A percentile compares a stretch with the other conserved stretches of the same genome.
phyloP scores from a whole-genome alignment of 2,113 vertebrate species.

The Chaetodon auriga region DNA sequence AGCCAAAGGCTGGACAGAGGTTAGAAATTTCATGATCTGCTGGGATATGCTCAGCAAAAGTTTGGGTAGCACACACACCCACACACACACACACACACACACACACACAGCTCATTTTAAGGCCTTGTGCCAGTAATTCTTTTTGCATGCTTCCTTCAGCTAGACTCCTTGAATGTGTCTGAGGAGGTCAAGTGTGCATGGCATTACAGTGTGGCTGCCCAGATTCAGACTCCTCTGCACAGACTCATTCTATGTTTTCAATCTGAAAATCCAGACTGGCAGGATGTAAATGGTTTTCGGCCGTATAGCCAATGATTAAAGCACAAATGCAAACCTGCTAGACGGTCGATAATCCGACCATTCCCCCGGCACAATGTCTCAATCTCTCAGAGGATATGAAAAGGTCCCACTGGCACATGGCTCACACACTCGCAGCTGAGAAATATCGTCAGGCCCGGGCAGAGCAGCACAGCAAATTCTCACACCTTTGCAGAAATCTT shows the following conservation, averaged over 20 bases:
- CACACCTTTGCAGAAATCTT: neutral
- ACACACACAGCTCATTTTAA: slow-evolving; percentile 28
- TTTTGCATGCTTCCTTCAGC: slow-evolving; percentile 39
- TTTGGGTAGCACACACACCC: neutral
- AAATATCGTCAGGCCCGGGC: neutral
- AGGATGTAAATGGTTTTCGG: slow-evolving; percentile 48
- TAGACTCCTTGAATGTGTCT: slow-evolving; percentile 40
- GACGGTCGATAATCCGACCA: slow-evolving; percentile 23
- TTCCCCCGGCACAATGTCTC: slow-evolving; percentile 41
- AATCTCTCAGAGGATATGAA: slow-evolving; percentile 22
- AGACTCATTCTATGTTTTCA: slow-evolving; percentile 29
- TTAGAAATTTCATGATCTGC: slow-evolving; percentile 13
- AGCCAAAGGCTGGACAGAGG: slow-evolving; percentile 14
- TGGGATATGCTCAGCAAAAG: slow-evolving; percentile 1
- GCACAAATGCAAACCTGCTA: slow-evolving; percentile 38
- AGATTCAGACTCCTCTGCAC: slow-evolving; percentile 34
- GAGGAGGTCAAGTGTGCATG: slow-evolving; percentile 52
- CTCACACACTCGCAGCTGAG: neutral
- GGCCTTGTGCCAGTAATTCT: slow-evolving; percentile 33
- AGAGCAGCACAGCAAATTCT: neutral
- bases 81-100: neutral
- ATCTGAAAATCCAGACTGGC: slow-evolving; percentile 27
- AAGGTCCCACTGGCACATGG: slow-evolving; percentile 9
- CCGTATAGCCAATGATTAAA: slow-evolving; percentile 37
- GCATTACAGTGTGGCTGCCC: slow-evolving; percentile 37